Evolutionary conservation across 2,113 vertebrate species (phyloP).

Genomic region (Pleuronectes platessa): DNA sequence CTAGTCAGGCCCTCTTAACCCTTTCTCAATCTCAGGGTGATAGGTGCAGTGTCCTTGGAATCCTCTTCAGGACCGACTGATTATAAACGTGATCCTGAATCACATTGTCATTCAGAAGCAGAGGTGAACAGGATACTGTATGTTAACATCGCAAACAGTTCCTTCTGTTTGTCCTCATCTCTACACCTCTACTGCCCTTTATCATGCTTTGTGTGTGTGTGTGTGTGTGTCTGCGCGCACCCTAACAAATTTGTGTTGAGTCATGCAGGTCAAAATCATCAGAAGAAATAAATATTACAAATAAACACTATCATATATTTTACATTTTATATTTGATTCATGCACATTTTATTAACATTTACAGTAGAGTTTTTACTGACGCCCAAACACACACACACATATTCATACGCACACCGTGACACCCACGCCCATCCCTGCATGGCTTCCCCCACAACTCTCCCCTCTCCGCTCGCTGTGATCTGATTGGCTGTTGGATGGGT

Average conservation of each 20-base stretch:
- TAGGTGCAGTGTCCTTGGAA: conserved; percentile 29
- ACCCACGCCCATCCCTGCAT: conserved; percentile 56
- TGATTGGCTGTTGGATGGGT: conserved; percentile 78
- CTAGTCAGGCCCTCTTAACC: not conserved
- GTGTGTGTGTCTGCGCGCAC: not conserved
- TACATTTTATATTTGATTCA: not conserved
- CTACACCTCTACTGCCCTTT: not conserved
- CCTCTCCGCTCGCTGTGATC: conserved; percentile 39
- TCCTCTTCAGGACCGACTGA: not conserved
- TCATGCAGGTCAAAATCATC: not conserved
- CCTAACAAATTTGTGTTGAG: not conserved
- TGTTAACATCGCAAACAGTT: conserved; percentile 2
- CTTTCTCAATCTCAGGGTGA: conserved; percentile 1
- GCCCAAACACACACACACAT: not conserved
- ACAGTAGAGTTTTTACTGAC: conserved; percentile 3
- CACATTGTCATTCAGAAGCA: conserved; percentile 3
- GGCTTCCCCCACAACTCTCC: conserved; percentile 60
- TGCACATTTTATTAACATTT: not conserved
- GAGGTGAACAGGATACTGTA: not conserved
- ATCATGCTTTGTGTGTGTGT: not conserved
- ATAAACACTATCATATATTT: not conserved
- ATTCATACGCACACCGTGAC: conserved; percentile 1
- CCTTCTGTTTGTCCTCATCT: conserved; percentile 1
- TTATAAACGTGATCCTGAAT: conserved; percentile 12
- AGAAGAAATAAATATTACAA: not conserved